These are phyloP conservation scores for Eidolon helvum DNA, from an alignment of 2,113 vertebrate genomes.

Conservation along the genomic window DNA sequence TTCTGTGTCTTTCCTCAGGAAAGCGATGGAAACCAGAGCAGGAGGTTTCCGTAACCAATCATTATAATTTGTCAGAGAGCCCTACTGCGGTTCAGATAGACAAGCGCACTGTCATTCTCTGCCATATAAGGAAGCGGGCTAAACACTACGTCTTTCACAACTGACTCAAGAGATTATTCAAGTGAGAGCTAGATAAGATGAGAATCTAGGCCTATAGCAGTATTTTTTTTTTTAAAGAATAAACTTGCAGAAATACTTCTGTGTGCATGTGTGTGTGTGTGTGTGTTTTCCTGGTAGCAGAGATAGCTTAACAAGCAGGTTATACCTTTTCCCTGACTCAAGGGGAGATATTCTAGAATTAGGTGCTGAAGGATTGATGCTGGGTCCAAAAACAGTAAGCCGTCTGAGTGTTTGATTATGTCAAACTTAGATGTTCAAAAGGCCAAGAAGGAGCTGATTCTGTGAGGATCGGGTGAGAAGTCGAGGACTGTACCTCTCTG, in stretches of 20 bases:
- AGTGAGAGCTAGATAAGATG: background rate
- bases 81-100: conserved; percentile 19
- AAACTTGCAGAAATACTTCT: background rate
- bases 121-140: conserved; percentile 80
- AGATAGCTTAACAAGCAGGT: background rate
- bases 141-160: conserved; percentile 63
- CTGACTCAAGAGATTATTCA: conserved; percentile 58
- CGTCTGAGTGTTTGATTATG: background rate
- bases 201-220: background rate
- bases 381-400: background rate
- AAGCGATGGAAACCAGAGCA: conserved; percentile 45
- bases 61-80: conserved; percentile 63
- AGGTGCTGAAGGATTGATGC: background rate
- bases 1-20: conserved; percentile 33
- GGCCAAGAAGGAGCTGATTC: background rate
- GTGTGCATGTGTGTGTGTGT: no score
- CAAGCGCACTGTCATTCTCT: conserved; percentile 42
- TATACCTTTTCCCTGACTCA: background rate
- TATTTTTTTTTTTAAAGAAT: background rate
- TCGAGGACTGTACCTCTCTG: background rate
- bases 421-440: background rate
- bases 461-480: background rate
- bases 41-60: conserved; percentile 61
- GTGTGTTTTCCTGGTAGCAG: background rate
- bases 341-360: background rate